Evolutionary conservation across 2,113 vertebrate species (phyloP), one percentile per base, ranked within the genome.

Genomic region (Seriola dumerili): DNA sequence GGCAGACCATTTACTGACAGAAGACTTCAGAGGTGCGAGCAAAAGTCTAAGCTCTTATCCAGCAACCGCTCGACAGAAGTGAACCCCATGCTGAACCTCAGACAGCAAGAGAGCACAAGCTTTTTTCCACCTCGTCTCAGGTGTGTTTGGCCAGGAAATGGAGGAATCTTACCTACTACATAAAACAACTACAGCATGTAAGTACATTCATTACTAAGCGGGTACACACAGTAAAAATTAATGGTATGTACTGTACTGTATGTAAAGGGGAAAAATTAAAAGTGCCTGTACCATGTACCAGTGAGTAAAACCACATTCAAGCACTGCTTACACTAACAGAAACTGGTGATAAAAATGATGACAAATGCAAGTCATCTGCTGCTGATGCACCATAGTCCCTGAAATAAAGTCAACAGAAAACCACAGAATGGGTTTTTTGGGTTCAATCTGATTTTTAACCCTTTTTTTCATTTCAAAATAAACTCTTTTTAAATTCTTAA

Each of bases 21-120:
- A 73, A 59, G 38, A 88, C 71, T 88, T 73, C n/a, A 57, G 64
- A 82, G 38, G 40, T 50, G 72, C 79, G 61, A 80, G 55, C 64
- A 70, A 80, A 78, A 68, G 55, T 72, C 23, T 54, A 3, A 59
- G 81, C 67, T 68, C 36, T 80, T 62, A 81, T 64, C 29, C 25
- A 71, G 62, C 34, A 64, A 25, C 50, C 34, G 50, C 50, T 34
- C 0, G 8, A 42, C 73, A 81, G 21, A 63, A 78, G 52, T 34
- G 12, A 58, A 25, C 58, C 48, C 13, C 16, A 44, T 32, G 40
- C 21, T 69, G 70, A 23, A 54, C 50, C 19, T 64, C 21, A 13
- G 25, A 73, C 48, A 57, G 77, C 40, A 62, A 38, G 25, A 70
- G 63, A 48, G 4, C 12, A 59, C 13, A 29, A 68, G 21, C 40